Conservation (phyloP, 2,888 invertebrate species). For the Prenolepis imparis region DNA sequence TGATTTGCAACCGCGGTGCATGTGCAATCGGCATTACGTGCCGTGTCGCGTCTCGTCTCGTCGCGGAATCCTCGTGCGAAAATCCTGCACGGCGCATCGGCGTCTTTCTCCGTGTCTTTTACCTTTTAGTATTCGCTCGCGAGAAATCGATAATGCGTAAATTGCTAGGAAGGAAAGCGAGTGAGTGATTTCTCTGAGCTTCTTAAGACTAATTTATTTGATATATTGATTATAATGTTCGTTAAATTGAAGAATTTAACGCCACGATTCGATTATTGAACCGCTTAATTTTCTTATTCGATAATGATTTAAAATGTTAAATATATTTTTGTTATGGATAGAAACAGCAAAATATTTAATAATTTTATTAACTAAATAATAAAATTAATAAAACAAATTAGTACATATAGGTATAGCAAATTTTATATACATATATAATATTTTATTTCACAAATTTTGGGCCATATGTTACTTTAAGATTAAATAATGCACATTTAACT, state of each 20-base stretch:
- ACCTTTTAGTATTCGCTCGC: constrained; percentile 14
- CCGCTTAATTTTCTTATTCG: neutral
- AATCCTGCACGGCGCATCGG: constrained; percentile 14
- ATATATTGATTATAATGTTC: neutral
- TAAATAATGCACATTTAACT: too few relatives aligned
- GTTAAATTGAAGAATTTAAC: neutral
- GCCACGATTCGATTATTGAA: neutral
- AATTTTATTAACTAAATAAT: neutral
- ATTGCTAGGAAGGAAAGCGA: neutral
- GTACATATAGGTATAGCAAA: too few relatives aligned
- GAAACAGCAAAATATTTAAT: neutral
- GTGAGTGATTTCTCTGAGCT: neutral
- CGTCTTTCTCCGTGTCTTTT: constrained; percentile 26
- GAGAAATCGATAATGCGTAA: constrained; percentile 4
- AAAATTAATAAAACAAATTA: constrained; percentile 1
- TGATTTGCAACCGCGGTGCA: constrained; percentile 70
- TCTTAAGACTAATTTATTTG: neutral
- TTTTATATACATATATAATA: too few relatives aligned
- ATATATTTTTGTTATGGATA: neutral
- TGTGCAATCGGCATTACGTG: constrained; percentile 64
- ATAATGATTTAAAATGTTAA: neutral
- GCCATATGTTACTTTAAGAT: too few relatives aligned
- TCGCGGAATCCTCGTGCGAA: constrained; percentile 24
- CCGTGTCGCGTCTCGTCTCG: constrained; percentile 3
- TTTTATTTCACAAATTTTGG: too few relatives aligned